phyloP scores from a whole-genome alignment of 2,888 invertebrate genomes.

The Synergus laeviventris region DNA sequence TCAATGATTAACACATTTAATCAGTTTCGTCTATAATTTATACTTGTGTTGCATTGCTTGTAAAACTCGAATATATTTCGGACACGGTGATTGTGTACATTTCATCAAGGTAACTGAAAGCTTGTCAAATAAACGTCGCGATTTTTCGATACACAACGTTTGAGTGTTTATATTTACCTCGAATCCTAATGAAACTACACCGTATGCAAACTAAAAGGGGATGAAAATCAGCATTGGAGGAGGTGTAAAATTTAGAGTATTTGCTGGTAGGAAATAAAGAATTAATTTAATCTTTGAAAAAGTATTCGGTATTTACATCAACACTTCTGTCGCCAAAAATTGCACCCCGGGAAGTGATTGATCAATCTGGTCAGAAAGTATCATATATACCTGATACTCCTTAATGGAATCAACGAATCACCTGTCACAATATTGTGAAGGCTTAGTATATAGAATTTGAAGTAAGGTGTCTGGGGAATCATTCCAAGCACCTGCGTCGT shows the following conservation, averaged over 20 bases:
- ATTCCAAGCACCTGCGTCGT: background rate
- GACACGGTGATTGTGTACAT: background rate
- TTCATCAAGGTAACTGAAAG: background rate
- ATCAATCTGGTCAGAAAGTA: background rate
- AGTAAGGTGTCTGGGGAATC: background rate
- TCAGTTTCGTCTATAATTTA: background rate
- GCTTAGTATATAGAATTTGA: background rate
- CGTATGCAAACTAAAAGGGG: background rate
- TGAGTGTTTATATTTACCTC: background rate
- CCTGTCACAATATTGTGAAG: slow-evolving; percentile 8
- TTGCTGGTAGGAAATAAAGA: background rate
- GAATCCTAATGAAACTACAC: background rate
- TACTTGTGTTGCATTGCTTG: background rate
- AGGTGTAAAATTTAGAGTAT: background rate
- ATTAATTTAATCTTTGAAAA: background rate
- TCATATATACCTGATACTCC: background rate
- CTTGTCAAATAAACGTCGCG: slow-evolving; percentile 7
- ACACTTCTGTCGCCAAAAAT: background rate
- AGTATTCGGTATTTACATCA: background rate
- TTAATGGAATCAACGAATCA: background rate
- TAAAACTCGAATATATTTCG: background rate
- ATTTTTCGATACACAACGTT: background rate
- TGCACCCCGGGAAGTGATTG: background rate
- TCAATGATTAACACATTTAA: background rate
- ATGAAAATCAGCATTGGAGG: background rate